These are phyloP conservation scores for Clarias magur DNA, from an alignment of 2,113 vertebrate genomes.

Conservation along the genomic window DNA sequence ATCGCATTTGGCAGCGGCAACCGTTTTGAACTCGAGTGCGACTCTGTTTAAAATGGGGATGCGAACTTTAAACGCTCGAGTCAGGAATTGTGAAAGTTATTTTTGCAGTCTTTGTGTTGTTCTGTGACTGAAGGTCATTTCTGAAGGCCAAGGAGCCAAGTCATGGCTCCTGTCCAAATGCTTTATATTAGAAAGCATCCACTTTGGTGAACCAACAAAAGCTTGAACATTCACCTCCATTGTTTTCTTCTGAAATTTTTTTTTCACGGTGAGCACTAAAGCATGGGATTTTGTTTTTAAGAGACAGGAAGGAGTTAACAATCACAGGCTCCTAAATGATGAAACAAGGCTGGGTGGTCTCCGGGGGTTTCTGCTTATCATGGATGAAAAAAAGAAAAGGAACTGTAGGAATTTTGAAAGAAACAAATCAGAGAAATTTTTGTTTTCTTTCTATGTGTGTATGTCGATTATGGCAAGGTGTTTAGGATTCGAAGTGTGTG, in stretches of 20 bases:
- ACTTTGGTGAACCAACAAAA: slow-evolving; percentile 25
- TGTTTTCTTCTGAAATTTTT: slow-evolving; percentile 42
- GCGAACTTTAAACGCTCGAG: neutral
- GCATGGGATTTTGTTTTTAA: slow-evolving; percentile 52
- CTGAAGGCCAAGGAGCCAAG: slow-evolving; percentile 21
- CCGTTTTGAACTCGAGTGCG: neutral
- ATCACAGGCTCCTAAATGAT: slow-evolving; percentile 61
- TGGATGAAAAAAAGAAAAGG: slow-evolving; percentile 53
- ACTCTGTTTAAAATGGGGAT: neutral
- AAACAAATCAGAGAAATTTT: slow-evolving; percentile 46
- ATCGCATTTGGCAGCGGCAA: neutral
- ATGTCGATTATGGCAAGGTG: neutral
- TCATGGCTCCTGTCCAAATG: neutral
- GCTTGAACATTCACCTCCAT: slow-evolving; percentile 24
- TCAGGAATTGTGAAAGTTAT: slow-evolving; percentile 28
- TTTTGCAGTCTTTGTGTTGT: neutral
- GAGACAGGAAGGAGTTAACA: slow-evolving; percentile 72
- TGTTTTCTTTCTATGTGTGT: neutral
- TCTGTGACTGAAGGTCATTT: slow-evolving; percentile 10
- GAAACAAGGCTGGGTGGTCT: slow-evolving; percentile 59
- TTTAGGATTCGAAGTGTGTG: neutral
- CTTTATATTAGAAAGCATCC: slow-evolving; percentile 24
- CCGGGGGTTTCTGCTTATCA: slow-evolving; percentile 62
- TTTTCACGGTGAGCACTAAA: slow-evolving; percentile 8
- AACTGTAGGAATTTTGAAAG: slow-evolving; percentile 57